Percentiles rank a stretch among this genome's conserved stretches.
phyloP scores from a whole-genome alignment of 2,113 vertebrate genomes.

The Marmota flaviventris region DNA sequence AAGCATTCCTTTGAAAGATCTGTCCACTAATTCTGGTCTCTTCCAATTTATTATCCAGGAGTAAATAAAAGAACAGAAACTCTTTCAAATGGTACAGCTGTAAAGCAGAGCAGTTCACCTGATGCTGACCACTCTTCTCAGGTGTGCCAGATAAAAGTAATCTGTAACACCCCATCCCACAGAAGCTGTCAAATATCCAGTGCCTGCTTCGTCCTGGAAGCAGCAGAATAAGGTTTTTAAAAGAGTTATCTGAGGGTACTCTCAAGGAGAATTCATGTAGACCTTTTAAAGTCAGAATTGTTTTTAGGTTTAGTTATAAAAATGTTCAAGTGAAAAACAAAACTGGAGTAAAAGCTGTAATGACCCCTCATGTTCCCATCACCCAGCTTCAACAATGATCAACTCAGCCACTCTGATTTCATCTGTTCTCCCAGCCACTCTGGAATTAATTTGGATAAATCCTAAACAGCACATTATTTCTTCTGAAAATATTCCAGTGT shows the following conservation, averaged over 20 bases:
- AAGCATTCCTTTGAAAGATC: not conserved
- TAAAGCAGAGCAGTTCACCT: not conserved
- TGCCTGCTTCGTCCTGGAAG: not conserved
- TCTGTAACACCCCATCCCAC: not conserved
- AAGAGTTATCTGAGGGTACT: not conserved
- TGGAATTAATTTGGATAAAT: conserved; percentile 40
- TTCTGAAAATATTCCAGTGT: conserved; percentile 48
- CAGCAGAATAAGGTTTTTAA: not conserved
- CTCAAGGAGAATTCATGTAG: not conserved
- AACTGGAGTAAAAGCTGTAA: not conserved
- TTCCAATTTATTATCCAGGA: not conserved
- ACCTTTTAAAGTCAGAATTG: not conserved
- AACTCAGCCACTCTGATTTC: not conserved
- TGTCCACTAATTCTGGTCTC: not conserved
- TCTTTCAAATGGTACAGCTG: not conserved
- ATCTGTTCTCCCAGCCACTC: not conserved
- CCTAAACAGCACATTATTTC: conserved; percentile 24
- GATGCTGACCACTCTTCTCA: not conserved
- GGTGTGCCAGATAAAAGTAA: not conserved
- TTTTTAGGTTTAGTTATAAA: not conserved
- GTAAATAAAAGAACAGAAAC: not conserved
- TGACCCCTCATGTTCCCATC: not conserved
- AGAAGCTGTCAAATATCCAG: not conserved
- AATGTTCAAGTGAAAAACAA: conserved; percentile 42
- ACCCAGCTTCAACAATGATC: not conserved